A percentile compares a stretch with the other conserved stretches of the same genome.
Conservation (phyloP, 2,113 vertebrate genomes). For the Xiphophorus couchianus region DNA sequence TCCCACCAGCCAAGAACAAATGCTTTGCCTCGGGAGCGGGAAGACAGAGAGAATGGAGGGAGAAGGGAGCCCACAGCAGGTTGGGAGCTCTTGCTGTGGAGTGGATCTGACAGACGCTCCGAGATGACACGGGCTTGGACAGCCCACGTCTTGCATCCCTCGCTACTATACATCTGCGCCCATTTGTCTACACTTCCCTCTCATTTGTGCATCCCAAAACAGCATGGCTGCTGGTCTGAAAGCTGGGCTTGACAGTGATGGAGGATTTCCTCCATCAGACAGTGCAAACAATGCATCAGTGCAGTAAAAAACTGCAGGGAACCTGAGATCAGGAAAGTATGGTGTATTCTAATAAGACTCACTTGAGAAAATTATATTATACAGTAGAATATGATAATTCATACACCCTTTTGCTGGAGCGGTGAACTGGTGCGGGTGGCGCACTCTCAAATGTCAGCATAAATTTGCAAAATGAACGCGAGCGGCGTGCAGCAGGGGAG, state of each 20-base stretch:
- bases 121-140: constrained; percentile 65
- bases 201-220: constrained; percentile 59
- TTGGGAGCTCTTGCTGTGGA: constrained; percentile 67
- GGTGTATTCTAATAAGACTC: constrained; percentile 73
- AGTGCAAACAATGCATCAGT: constrained; percentile 63
- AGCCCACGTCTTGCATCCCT: constrained; percentile 57
- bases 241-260: constrained; percentile 46
- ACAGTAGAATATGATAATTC: constrained; percentile 81
- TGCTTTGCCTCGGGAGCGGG: constrained; percentile 61
- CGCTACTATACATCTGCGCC: constrained; percentile 39
- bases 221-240: constrained; percentile 40
- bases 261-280: constrained; percentile 61
- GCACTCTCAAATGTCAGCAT: constrained; percentile 84
- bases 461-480: constrained; percentile 84
- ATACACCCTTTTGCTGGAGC: constrained; percentile 76
- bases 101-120: constrained; percentile 76
- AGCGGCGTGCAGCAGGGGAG: constrained; percentile 74
- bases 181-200: constrained; percentile 45
- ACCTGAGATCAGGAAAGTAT: constrained; percentile 51
- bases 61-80: constrained; percentile 55
- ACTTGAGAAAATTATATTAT: constrained; percentile 82
- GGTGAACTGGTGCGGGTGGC: constrained; percentile 77
- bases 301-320: constrained; percentile 44
- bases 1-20: constrained; percentile 68
- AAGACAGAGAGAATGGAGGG: constrained; percentile 33